phyloP scores from a whole-genome alignment of 2,797 vertebrate genomes.

The Uromys caudimaculatus region DNA sequence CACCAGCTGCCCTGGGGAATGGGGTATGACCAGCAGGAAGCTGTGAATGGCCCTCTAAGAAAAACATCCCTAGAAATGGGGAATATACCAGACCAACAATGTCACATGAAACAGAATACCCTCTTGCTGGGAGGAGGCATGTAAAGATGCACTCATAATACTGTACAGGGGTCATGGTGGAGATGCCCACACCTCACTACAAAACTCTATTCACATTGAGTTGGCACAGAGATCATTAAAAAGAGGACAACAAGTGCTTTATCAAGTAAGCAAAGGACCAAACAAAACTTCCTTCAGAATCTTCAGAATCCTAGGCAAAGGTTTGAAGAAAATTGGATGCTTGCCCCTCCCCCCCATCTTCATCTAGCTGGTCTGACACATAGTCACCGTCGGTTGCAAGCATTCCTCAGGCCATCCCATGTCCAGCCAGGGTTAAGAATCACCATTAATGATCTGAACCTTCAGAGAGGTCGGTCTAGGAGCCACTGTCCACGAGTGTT shows the following conservation, averaged over 20 bases:
- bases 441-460: not conserved
- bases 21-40: not conserved
- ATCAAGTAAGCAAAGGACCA: not conserved
- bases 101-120: not conserved
- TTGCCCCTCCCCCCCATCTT: not conserved
- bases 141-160: not conserved
- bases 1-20: not conserved
- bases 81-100: not conserved
- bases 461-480: not conserved
- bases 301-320: not conserved
- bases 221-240: not conserved
- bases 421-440: not conserved
- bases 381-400: not conserved
- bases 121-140: not conserved
- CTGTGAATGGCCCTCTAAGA: not conserved
- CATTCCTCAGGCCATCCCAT: not conserved
- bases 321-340: not conserved
- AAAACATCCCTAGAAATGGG: not conserved
- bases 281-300: not conserved
- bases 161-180: not conserved
- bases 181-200: not conserved
- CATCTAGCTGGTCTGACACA: not conserved
- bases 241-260: not conserved
- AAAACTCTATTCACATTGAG: not conserved
- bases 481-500: rapidly evolving